phyloP scores from a whole-genome alignment of 2,797 vertebrate species.

The Tarsius wallacei region DNA sequence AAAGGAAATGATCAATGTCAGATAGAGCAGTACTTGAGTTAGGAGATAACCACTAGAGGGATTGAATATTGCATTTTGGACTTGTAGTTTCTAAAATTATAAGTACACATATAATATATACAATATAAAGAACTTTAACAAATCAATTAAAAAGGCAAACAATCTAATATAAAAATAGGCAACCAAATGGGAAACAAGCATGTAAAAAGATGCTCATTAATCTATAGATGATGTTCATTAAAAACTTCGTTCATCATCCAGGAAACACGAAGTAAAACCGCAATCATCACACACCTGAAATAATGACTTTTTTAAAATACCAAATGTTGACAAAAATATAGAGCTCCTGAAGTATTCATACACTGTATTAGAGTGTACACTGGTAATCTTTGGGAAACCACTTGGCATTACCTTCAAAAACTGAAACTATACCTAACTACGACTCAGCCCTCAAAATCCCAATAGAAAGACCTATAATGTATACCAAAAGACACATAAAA shows the following conservation, averaged over 20 bases:
- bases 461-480: neutral
- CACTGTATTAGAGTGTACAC: neutral
- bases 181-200: neutral
- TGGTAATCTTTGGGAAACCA: constrained; percentile 29
- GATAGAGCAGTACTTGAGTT: neutral
- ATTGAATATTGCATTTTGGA: constrained; percentile 1
- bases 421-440: neutral
- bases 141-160: neutral
- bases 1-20: neutral
- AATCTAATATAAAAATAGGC: neutral
- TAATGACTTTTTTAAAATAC: constrained; percentile 52
- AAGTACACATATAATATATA: neutral
- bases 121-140: neutral
- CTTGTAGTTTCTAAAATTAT: neutral
- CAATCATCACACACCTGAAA: neutral
- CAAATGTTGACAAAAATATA: neutral
- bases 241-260: constrained; percentile 28
- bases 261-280: neutral
- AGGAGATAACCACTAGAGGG: neutral
- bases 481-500: neutral
- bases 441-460: neutral
- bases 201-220: neutral
- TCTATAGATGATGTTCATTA: neutral
- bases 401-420: constrained; percentile 24
- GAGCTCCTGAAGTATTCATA: constrained; percentile 6